Evolutionary conservation across 1,140 invertebrate species (phyloP), one percentile per base, ranked within the genome.

Genomic region (Drosophila auraria): DNA sequence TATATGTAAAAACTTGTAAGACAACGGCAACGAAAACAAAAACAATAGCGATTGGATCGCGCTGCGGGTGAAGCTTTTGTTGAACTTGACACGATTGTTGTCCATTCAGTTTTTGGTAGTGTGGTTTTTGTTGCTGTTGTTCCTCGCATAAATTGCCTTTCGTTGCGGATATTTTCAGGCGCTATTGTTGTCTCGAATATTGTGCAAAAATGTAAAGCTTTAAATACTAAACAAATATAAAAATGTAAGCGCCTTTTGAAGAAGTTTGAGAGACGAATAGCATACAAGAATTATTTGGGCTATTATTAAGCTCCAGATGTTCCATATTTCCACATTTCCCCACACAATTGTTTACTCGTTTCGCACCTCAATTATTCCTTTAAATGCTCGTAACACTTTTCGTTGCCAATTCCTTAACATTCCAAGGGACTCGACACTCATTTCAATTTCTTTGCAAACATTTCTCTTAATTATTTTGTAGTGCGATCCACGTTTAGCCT

Each of bases 51-150:
- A 83, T 73, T 71, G 54, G 68, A 72, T 72, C 62, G 27, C 65
- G 69, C 78, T 57, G 65, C 80, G 84, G 80, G 77, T 80, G 80
- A 83, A 87, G 83, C 84, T 84, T 87, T 84, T 89, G 84, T 81
- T 87, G 84, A 87, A 87, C 84, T 87, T 87, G 84, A 87, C 84
- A 87, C 84, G 65, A 84, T 89, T 87, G 69, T 73, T 68, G 73
- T 30, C 73, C 75, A 78, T 77, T 77, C 63, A 78, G 49, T 72
- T 69, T 54, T 62, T 11, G 65, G 11, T 51, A 36, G 36, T 45
- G 68, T 87, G 83, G 78, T 80, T 66, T 49, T 72, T 83, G 80
- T 63, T 77, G 64, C 30, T 80, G 71, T 58, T 61, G 59, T 77
- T 80, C 71, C 69, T 66, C 59, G 57, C 66, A 73, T 71, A 77